Percentiles rank a stretch among this genome's conserved stretches.
phyloP scores from a whole-genome alignment of 2,888 invertebrate species.

The Athalia circularis region DNA sequence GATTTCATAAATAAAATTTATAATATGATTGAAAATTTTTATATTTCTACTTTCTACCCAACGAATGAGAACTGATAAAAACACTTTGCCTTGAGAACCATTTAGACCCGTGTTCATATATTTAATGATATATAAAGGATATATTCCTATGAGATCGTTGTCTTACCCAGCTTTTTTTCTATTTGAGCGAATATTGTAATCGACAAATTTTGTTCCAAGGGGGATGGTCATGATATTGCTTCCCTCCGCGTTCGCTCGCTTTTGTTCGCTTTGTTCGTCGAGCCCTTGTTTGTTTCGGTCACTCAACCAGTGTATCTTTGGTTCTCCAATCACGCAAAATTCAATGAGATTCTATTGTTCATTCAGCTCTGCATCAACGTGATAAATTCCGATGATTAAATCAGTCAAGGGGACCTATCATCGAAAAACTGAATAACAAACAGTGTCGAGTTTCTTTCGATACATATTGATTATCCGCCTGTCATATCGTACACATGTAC shows the following conservation, averaged over 20 bases:
- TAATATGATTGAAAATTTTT: too few relatives aligned
- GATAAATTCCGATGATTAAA: background rate
- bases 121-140: too few relatives aligned
- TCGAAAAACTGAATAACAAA: background rate
- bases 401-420: background rate
- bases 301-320: background rate
- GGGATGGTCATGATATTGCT: background rate
- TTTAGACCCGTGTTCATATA: too few relatives aligned
- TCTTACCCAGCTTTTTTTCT: background rate
- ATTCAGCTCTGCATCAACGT: background rate
- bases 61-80: too few relatives aligned
- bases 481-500: background rate
- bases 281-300: constrained; percentile 3
- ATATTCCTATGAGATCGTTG: background rate
- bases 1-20: too few relatives aligned
- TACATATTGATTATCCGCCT: background rate
- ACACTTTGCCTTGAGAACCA: too few relatives aligned
- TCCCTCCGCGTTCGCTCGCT: constrained; percentile 7
- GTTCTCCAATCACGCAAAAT: constrained; percentile 14
- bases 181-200: constrained; percentile 8
- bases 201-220: background rate
- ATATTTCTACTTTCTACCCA: too few relatives aligned
- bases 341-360: constrained; percentile 17
- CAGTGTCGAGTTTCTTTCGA: too few relatives aligned
- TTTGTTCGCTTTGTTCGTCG: background rate